phyloP scores from a whole-genome alignment of 2,888 invertebrate genomes.

The Eupithecia centaureata region DNA sequence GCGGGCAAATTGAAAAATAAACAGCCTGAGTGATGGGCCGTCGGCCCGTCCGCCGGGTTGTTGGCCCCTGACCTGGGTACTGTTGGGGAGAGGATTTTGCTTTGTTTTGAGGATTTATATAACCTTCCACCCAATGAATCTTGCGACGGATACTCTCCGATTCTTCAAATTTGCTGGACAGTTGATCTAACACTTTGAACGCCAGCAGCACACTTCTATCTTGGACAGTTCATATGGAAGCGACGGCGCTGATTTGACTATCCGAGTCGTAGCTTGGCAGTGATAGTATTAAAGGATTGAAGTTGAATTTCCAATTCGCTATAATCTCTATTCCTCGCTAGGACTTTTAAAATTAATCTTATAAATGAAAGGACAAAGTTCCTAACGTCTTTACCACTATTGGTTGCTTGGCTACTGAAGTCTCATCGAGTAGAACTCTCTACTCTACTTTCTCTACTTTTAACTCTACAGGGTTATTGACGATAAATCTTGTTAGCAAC shows the following conservation, averaged over 20 bases:
- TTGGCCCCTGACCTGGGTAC: conserved; percentile 56
- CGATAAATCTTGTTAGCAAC: too few relatives aligned
- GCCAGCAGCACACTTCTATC: too few relatives aligned
- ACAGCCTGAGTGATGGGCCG: conserved; percentile 76
- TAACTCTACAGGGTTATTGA: background rate
- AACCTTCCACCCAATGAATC: background rate
- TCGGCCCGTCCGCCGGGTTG: conserved; percentile 62
- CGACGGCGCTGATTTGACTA: too few relatives aligned
- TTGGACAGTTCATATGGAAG: too few relatives aligned
- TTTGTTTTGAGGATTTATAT: conserved; percentile 20
- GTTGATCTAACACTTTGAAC: too few relatives aligned
- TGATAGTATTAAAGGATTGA: background rate
- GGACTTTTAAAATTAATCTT: background rate
- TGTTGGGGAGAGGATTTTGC: conserved; percentile 34
- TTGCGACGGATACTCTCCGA: background rate
- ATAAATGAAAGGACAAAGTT: background rate
- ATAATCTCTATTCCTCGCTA: background rate
- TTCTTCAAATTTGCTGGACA: background rate
- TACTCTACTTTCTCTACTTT: too few relatives aligned
- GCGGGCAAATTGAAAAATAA: conserved; percentile 82
- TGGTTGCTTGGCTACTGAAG: background rate
- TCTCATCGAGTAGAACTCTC: too few relatives aligned
- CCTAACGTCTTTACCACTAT: background rate
- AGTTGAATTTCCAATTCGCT: background rate
- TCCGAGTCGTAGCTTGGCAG: too few relatives aligned